These are phyloP conservation scores for Leptocoma aspasia DNA, from an alignment of 2,113 vertebrate species.

Conservation along the genomic window DNA sequence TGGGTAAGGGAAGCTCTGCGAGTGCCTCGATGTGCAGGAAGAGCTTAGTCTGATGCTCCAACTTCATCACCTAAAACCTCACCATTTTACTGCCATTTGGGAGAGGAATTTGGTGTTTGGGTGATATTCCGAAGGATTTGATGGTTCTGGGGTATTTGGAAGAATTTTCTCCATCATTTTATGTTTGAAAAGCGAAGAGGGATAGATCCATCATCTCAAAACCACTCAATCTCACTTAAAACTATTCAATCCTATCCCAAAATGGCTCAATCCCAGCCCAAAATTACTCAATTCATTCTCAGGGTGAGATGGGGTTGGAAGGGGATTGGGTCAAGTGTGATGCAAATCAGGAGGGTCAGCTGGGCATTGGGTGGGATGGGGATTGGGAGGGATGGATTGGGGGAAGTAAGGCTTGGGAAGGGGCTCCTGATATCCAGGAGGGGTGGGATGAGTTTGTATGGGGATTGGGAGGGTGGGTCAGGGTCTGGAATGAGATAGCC, in stretches of 20 bases:
- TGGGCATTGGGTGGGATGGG: too few relatives aligned
- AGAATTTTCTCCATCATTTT: neutral
- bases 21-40: neutral
- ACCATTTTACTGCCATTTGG: neutral
- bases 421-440: neutral
- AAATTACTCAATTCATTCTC: neutral
- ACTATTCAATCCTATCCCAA: neutral
- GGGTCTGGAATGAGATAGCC: neutral
- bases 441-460: neutral
- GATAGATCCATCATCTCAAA: neutral
- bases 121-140: neutral
- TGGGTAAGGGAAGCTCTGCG: neutral
- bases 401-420: neutral
- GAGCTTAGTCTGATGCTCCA: neutral
- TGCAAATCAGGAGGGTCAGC: too few relatives aligned
- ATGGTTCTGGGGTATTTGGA: neutral
- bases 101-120: neutral
- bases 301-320: neutral
- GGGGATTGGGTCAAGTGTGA: neutral
- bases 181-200: neutral
- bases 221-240: neutral
- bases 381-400: neutral
- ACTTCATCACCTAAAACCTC: neutral
- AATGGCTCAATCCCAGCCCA: neutral
- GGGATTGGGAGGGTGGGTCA: too few relatives aligned